phyloP scores from a whole-genome alignment of 2,797 vertebrate genomes.

The Champsocephalus esox region DNA sequence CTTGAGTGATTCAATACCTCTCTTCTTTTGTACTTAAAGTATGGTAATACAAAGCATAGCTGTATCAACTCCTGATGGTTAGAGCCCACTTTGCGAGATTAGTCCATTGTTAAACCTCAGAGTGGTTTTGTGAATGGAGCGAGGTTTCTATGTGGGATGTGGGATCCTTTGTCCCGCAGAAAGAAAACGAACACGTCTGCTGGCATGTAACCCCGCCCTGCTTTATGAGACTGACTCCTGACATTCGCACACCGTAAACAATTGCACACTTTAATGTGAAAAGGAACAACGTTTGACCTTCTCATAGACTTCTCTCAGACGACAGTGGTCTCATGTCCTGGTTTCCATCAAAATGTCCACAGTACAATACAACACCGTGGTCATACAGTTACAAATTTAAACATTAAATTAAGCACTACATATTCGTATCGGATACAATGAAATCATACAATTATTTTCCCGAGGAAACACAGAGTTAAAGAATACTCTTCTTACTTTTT shows the following conservation, averaged over 20 bases:
- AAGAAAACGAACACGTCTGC: background rate
- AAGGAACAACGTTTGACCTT: constrained; percentile 64
- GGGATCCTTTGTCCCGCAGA: background rate
- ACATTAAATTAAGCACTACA: constrained; percentile 71
- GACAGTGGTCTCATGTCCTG: constrained; percentile 50
- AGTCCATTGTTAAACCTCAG: background rate
- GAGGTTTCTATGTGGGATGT: too few species aligned
- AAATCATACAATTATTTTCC: constrained; percentile 48
- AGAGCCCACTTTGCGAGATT: background rate
- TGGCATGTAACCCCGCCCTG: constrained; percentile 21
- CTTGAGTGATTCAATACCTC: background rate
- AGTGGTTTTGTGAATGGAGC: background rate
- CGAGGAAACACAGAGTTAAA: constrained; percentile 46
- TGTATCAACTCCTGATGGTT: background rate
- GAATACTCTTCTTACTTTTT: constrained; percentile 22
- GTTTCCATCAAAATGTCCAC: constrained; percentile 59
- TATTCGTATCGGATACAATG: constrained; percentile 57
- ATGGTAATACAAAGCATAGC: background rate
- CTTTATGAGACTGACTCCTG: constrained; percentile 18
- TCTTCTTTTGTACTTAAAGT: background rate
- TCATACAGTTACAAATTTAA: constrained; percentile 54
- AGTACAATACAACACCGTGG: constrained; percentile 52
- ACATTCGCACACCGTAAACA: constrained; percentile 22
- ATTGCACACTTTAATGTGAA: constrained; percentile 50
- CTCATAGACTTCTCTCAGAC: constrained; percentile 49